Conservation (phyloP, 1,140 invertebrate genomes). For the Drosophila ananassae region DNA sequence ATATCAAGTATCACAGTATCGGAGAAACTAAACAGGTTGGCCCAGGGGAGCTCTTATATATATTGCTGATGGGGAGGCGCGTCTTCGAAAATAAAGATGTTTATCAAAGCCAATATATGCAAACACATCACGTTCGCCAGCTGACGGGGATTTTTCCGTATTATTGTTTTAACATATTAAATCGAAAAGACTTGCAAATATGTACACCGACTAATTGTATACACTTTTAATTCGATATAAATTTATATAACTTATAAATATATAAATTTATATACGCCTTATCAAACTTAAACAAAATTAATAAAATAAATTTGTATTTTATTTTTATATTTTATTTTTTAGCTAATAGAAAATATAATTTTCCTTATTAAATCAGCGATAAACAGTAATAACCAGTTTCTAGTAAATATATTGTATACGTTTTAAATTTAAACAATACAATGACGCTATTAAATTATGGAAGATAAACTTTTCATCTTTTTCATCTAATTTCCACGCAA, state of each 20-base stretch:
- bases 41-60: conserved; percentile 11
- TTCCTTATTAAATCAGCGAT: too few relatives aligned
- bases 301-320: too few relatives aligned
- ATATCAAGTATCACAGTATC: not conserved
- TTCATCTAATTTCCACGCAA: too few relatives aligned
- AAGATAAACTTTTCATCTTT: not conserved
- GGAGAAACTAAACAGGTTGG: conserved; percentile 15
- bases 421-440: not conserved
- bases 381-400: too few relatives aligned
- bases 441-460: not conserved
- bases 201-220: not conserved
- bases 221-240: not conserved
- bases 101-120: conserved; percentile 3
- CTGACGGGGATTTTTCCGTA: conserved; percentile 22
- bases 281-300: too few relatives aligned
- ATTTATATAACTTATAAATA: too few relatives aligned
- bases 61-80: conserved; percentile 6
- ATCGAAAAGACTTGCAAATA: not conserved
- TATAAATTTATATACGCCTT: too few relatives aligned
- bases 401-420: not conserved
- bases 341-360: too few relatives aligned
- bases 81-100: conserved; percentile 5
- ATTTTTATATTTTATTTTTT: too few relatives aligned
- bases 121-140: conserved; percentile 1
- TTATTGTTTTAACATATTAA: conserved; percentile 11